phyloP scores from a whole-genome alignment of 2,113 vertebrate genomes.

The Dipodomys stephensi region DNA sequence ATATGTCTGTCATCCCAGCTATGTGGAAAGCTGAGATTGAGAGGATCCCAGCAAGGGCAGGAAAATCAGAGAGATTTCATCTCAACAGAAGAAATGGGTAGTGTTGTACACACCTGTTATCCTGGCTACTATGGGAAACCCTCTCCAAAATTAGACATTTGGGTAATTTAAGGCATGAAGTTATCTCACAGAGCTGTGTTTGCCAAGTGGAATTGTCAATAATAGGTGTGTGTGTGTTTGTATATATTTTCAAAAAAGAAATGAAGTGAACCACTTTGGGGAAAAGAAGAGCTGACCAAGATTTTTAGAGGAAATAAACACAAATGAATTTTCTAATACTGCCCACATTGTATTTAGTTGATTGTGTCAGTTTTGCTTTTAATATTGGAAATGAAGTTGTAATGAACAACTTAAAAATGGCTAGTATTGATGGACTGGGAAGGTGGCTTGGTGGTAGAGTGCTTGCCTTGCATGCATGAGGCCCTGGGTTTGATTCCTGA shows the following conservation, averaged over 20 bases:
- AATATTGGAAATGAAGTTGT: conserved; percentile 7
- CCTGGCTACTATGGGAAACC: too few species aligned
- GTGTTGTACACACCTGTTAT: too few species aligned
- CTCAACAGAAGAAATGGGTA: too few species aligned
- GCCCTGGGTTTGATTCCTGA: too few species aligned
- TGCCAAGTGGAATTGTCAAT: neutral
- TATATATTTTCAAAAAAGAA: neutral
- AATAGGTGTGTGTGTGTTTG: neutral
- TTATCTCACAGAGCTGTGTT: neutral
- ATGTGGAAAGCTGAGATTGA: too few species aligned
- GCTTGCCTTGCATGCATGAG: too few species aligned
- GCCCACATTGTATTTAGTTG: neutral
- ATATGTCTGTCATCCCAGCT: too few species aligned
- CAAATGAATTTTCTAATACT: neutral
- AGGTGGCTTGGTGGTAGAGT: too few species aligned
- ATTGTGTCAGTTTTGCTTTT: neutral
- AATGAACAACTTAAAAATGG: neutral
- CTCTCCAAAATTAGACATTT: neutral
- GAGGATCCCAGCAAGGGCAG: too few species aligned
- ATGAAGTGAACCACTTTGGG: neutral
- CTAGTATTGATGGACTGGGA: neutral
- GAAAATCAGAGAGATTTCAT: too few species aligned
- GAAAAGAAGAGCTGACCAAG: neutral
- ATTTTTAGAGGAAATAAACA: conserved; percentile 30
- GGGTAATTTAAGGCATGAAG: neutral